Percentiles rank a stretch among this genome's conserved stretches.
Evolutionary conservation across 2,797 vertebrate species (phyloP).

Genomic region (Lates japonicus): DNA sequence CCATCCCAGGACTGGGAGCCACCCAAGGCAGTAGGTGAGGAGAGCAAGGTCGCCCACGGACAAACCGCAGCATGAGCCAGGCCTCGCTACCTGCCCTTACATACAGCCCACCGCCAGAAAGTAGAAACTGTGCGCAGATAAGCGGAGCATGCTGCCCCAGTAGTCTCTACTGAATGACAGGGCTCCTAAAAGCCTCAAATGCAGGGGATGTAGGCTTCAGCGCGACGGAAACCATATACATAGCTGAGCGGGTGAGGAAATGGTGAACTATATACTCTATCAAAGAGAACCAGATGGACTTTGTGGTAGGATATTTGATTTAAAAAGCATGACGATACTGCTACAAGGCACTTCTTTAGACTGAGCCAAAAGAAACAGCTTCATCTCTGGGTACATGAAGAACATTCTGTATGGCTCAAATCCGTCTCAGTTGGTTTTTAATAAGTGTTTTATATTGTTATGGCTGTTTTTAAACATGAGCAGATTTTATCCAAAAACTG

Average conservation of each 20-base stretch:
- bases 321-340: constrained; percentile 52
- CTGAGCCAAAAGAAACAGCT: constrained; percentile 47
- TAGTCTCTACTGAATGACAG: constrained; percentile 82
- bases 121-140: constrained; percentile 80
- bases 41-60: constrained; percentile 91
- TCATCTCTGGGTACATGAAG: constrained; percentile 49
- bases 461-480: not conserved
- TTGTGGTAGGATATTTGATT: constrained; percentile 64
- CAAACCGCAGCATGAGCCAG: constrained; percentile 84
- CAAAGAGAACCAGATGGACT: constrained; percentile 75
- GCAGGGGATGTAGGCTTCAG: constrained; percentile 84
- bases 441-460: not conserved
- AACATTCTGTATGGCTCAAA: constrained; percentile 1
- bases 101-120: constrained; percentile 75
- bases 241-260: constrained; percentile 66
- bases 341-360: constrained; percentile 41
- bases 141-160: constrained; percentile 78
- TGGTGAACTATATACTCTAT: constrained; percentile 56
- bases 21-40: constrained; percentile 89
- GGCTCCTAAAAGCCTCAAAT: constrained; percentile 86
- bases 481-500: not conserved
- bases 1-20: constrained; percentile 89
- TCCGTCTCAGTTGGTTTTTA: not conserved
- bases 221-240: constrained; percentile 73
- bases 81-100: constrained; percentile 81